Conservation (phyloP, 1,140 invertebrate genomes). For the Drosophila pandora region DNA sequence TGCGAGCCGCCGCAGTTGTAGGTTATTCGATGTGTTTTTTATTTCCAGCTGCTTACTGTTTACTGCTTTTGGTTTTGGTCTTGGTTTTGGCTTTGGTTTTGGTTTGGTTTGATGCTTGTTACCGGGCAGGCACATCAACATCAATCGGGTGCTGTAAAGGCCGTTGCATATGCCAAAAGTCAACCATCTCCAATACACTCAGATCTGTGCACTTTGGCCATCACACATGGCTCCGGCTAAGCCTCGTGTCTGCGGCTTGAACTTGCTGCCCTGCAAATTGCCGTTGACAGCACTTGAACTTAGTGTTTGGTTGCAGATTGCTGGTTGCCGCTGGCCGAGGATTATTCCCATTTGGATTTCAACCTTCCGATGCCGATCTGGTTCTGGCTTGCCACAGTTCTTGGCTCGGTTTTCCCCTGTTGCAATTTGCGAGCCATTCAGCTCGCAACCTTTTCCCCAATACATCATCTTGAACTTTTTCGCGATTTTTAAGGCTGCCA, state of each 20-base stretch:
- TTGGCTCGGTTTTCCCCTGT: slow-evolving; percentile 21
- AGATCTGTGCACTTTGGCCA: slow-evolving; percentile 40
- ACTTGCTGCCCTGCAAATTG: slow-evolving; percentile 53
- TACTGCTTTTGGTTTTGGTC: slow-evolving; percentile 12
- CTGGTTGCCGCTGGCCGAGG: neutral
- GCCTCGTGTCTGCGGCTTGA: slow-evolving; percentile 34
- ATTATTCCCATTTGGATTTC: neutral
- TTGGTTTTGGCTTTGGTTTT: slow-evolving; percentile 33
- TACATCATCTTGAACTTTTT: slow-evolving; percentile 45
- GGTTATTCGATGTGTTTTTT: slow-evolving; percentile 51
- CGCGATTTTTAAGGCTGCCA: slow-evolving; percentile 18
- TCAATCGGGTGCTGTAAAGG: slow-evolving; percentile 72
- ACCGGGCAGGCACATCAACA: slow-evolving; percentile 68
- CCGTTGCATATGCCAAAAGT: slow-evolving; percentile 79
- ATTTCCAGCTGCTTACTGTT: slow-evolving; percentile 33
- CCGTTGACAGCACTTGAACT: slow-evolving; percentile 47
- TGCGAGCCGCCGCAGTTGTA: slow-evolving; percentile 40
- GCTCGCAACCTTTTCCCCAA: slow-evolving; percentile 41
- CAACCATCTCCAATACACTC: slow-evolving; percentile 25
- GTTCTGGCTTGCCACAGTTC: slow-evolving; percentile 32
- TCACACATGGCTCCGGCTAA: slow-evolving; percentile 38
- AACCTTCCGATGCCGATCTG: slow-evolving; percentile 6
- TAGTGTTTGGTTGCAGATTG: slow-evolving; percentile 15
- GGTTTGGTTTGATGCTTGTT: slow-evolving; percentile 23
- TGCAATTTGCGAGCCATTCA: slow-evolving; percentile 18